A percentile compares a stretch with the other conserved stretches of the same genome.
These are phyloP conservation scores for Oncopodura yosiiana DNA, from an alignment of 1,140 invertebrate genomes.

Conservation along the genomic window DNA sequence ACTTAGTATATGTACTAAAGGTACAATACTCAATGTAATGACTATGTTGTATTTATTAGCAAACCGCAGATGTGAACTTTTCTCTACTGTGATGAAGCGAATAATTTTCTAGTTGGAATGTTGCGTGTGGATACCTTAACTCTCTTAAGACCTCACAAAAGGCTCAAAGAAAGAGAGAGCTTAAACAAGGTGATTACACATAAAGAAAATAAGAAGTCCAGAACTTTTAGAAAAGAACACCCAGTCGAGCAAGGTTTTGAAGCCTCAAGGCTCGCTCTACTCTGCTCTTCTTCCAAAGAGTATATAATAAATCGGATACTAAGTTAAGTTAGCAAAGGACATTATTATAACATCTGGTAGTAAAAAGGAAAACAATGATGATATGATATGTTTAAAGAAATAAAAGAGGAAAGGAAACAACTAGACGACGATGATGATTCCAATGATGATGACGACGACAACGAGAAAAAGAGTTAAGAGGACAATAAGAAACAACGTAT, in stretches of 20 bases:
- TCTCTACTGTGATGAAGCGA: conserved; percentile 15
- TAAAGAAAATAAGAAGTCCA: no score
- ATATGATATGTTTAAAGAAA: not conserved
- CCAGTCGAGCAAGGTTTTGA: conserved; percentile 27
- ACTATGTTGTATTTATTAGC: conserved; percentile 18
- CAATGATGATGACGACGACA: no score
- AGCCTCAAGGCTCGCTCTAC: conserved; percentile 17
- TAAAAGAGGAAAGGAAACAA: no score
- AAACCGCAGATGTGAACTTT: conserved; percentile 17
- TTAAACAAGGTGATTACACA: conserved; percentile 33
- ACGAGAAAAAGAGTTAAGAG: no score
- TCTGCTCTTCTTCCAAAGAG: no score
- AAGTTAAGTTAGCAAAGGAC: no score
- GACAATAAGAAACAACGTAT: no score
- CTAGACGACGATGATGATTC: no score
- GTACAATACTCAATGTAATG: not conserved
- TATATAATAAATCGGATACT: no score
- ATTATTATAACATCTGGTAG: conserved; percentile 20
- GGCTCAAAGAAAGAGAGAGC: conserved; percentile 1
- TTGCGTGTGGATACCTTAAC: conserved; percentile 33
- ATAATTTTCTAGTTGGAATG: conserved; percentile 23
- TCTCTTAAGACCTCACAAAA: conserved; percentile 30
- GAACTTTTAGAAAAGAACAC: conserved; percentile 31
- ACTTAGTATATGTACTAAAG: not conserved
- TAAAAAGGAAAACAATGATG: conserved; percentile 15